These are phyloP conservation scores for Andrena flavipes DNA, from an alignment of 2,888 invertebrate genomes.

Conservation along the genomic window DNA sequence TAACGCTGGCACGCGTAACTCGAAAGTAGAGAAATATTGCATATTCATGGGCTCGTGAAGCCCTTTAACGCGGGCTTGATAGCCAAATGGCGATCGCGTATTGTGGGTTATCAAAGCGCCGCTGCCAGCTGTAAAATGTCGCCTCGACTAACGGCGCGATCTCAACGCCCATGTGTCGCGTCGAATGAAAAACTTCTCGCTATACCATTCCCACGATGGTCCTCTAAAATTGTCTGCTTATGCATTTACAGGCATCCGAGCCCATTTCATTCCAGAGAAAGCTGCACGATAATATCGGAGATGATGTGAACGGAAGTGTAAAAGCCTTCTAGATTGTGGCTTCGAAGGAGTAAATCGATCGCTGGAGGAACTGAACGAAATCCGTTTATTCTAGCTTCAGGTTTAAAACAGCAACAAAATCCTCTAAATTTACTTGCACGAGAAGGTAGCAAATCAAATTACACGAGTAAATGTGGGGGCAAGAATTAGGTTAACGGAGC, in stretches of 20 bases:
- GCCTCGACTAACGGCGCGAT: conserved; percentile 53
- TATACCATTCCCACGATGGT: neutral
- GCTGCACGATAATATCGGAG: too few relatives aligned
- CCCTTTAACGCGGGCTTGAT: conserved; percentile 58
- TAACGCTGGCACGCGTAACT: conserved; percentile 57
- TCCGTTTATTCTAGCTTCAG: too few relatives aligned
- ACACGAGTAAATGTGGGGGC: neutral
- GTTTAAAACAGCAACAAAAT: too few relatives aligned
- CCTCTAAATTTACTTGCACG: too few relatives aligned
- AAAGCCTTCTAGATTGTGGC: too few relatives aligned
- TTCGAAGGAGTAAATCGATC: too few relatives aligned
- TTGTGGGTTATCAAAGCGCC: conserved; percentile 62
- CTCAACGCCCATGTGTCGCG: conserved; percentile 21
- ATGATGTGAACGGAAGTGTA: too few relatives aligned
- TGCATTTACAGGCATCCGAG: neutral
- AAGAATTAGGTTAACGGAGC: neutral
- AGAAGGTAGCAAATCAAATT: too few relatives aligned
- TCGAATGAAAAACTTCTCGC: conserved; percentile 28
- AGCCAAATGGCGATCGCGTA: conserved; percentile 64
- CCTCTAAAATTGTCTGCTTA: neutral
- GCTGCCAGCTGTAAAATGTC: conserved; percentile 56
- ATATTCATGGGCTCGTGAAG: conserved; percentile 66
- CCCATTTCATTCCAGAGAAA: neutral
- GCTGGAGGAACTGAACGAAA: too few relatives aligned
- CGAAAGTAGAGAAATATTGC: conserved; percentile 66